Percentiles rank a stretch among this genome's conserved stretches.
Evolutionary conservation across 2,888 invertebrate genomes (phyloP).

Genomic region (Tetanocera ferruginea): DNA sequence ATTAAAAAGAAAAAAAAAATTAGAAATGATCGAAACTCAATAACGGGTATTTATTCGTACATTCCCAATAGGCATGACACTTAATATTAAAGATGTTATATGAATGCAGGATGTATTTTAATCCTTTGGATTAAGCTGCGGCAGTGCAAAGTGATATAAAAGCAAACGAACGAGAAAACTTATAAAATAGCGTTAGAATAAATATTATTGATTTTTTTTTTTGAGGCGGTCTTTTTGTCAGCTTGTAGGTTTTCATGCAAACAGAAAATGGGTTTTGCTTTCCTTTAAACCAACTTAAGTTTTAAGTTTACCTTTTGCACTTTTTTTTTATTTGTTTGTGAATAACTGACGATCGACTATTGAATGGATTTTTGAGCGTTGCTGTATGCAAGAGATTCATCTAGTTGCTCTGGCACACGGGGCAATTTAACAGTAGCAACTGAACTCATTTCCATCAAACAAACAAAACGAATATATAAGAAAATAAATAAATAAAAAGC

Average conservation of each 20-base stretch:
- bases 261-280: not conserved
- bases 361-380: not conserved
- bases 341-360: not conserved
- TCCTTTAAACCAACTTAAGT: slow-evolving; percentile 1
- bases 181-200: not conserved
- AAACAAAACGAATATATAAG: slow-evolving; percentile 44
- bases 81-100: not conserved
- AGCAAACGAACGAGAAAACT: not conserved
- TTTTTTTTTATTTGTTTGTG: too few relatives aligned
- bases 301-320: slow-evolving; percentile 10
- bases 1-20: too few relatives aligned
- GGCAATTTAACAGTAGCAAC: slow-evolving; percentile 57
- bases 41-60: too few relatives aligned
- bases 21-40: too few relatives aligned
- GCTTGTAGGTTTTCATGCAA: slow-evolving; percentile 15
- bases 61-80: not conserved
- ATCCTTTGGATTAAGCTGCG: not conserved
- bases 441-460: slow-evolving; percentile 55
- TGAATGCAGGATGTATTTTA: not conserved
- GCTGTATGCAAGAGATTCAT: slow-evolving; percentile 45
- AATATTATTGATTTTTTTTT: too few relatives aligned
- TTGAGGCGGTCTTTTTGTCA: not conserved
- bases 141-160: not conserved
- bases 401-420: slow-evolving; percentile 55
- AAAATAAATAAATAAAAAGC: slow-evolving; percentile 46